These are phyloP conservation scores for Dicaeum eximium DNA, from an alignment of 2,113 vertebrate species.

Conservation along the genomic window DNA sequence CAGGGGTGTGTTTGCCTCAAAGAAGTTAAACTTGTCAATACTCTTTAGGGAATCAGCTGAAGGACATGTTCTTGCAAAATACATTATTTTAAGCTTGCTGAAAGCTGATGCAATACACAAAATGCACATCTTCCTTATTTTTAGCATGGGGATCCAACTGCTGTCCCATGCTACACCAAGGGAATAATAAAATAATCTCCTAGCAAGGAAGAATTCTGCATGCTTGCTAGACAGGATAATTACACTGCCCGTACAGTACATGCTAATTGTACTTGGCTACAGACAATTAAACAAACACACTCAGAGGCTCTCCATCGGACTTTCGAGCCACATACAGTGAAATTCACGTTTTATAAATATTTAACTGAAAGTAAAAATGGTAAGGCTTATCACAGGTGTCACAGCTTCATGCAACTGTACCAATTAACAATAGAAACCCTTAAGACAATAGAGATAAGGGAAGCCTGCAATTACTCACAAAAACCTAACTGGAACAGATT, in stretches of 20 bases:
- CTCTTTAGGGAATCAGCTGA: neutral
- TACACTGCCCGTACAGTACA: neutral
- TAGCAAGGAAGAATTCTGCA: neutral
- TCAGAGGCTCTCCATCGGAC: neutral
- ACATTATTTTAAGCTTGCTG: neutral
- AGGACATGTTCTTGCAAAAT: neutral
- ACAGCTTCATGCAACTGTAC: neutral
- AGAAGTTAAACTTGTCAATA: neutral
- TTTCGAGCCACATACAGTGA: neutral
- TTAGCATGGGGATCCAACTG: neutral
- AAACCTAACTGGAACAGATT: neutral
- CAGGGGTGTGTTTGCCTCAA: neutral
- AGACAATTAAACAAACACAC: constrained; percentile 12
- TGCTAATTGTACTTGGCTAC: neutral
- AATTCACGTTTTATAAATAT: neutral
- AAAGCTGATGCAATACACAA: neutral
- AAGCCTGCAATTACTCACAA: neutral
- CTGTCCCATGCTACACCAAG: neutral
- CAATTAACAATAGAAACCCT: neutral
- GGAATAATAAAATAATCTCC: neutral
- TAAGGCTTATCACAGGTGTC: neutral
- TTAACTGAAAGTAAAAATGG: neutral
- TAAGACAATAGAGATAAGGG: neutral
- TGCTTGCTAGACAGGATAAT: neutral
- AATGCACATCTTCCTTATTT: neutral